Conservation (phyloP, 2,113 vertebrate species). For the Hassar affinis region DNA sequence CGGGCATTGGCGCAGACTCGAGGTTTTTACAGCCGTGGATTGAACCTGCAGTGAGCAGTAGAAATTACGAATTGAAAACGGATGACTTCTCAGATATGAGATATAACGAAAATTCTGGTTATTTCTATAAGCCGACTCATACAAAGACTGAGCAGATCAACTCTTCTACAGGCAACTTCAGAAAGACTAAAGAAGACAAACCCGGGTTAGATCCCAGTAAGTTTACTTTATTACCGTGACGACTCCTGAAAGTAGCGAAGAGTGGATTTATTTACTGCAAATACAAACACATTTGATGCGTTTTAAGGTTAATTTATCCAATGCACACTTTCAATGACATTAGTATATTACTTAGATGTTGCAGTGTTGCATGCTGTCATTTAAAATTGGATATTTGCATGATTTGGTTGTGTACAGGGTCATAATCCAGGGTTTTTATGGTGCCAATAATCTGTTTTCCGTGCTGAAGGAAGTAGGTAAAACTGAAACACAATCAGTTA, state of each 20-base stretch:
- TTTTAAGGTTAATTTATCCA: not conserved
- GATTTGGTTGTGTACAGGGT: not conserved
- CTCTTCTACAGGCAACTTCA: slow-evolving; percentile 74
- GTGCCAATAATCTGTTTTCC: not conserved
- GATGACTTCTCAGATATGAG: slow-evolving; percentile 74
- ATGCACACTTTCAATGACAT: not conserved
- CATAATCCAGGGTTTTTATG: not conserved
- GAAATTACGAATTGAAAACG: slow-evolving; percentile 79
- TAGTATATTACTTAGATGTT: not conserved
- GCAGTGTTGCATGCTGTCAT: not conserved
- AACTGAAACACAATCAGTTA: not conserved
- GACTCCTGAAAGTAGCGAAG: not conserved
- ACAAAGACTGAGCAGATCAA: slow-evolving; percentile 75
- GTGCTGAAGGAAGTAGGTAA: not conserved
- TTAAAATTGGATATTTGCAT: not conserved
- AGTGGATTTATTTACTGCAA: not conserved
- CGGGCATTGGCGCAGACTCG: slow-evolving; percentile 78
- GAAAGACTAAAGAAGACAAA: slow-evolving; percentile 86
- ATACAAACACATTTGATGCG: not conserved
- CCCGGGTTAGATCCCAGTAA: slow-evolving; percentile 86
- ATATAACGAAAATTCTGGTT: slow-evolving; percentile 73
- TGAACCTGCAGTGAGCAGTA: slow-evolving; percentile 76
- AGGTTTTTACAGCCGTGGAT: slow-evolving; percentile 84
- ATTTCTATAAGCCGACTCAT: slow-evolving; percentile 78
- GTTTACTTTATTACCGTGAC: slow-evolving; percentile 70